These are phyloP conservation scores for Cephus cinctus DNA, from an alignment of 1,140 invertebrate species.

Conservation along the genomic window DNA sequence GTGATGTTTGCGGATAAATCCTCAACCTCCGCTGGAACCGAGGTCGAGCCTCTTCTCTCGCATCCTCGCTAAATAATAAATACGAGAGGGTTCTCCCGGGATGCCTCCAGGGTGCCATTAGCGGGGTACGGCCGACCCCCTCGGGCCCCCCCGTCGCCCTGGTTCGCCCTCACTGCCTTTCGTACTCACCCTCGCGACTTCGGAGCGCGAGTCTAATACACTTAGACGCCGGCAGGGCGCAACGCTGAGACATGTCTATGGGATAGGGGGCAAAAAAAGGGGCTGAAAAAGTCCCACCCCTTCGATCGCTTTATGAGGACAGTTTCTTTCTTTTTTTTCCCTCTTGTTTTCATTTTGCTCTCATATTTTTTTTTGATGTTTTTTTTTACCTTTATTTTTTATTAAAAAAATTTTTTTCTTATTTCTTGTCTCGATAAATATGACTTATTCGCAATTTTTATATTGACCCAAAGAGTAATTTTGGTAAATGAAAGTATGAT, in stretches of 20 bases:
- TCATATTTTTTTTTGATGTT: slow-evolving; percentile 15
- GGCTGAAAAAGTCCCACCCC: too few species aligned
- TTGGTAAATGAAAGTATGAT: too few species aligned
- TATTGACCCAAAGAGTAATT: too few species aligned
- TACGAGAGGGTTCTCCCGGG: slow-evolving; percentile 49
- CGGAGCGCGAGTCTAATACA: slow-evolving; percentile 41
- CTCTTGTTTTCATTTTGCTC: slow-evolving; percentile 5
- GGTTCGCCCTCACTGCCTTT: slow-evolving; percentile 6
- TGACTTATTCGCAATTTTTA: too few species aligned
- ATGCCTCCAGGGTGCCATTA: slow-evolving; percentile 56
- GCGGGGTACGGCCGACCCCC: slow-evolving; percentile 40
- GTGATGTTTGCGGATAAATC: slow-evolving; percentile 48
- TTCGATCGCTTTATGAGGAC: slow-evolving; percentile 30
- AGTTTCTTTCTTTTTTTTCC: slow-evolving; percentile 14
- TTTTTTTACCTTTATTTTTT: slow-evolving; percentile 23
- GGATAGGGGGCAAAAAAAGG: slow-evolving; percentile 19
- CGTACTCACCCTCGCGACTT: background rate
- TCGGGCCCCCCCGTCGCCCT: slow-evolving; percentile 22
- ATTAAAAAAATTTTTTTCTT: too few species aligned
- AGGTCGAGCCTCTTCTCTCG: slow-evolving; percentile 20
- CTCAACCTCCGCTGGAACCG: slow-evolving; percentile 21
- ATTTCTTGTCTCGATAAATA: too few species aligned
- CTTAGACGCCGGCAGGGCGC: slow-evolving; percentile 30
- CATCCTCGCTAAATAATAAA: slow-evolving; percentile 55
- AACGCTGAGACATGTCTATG: slow-evolving; percentile 29